Evolutionary conservation across 2,888 invertebrate genomes (phyloP), one percentile per base, ranked within the genome.

Genomic region (Falcaria lacertinaria): DNA sequence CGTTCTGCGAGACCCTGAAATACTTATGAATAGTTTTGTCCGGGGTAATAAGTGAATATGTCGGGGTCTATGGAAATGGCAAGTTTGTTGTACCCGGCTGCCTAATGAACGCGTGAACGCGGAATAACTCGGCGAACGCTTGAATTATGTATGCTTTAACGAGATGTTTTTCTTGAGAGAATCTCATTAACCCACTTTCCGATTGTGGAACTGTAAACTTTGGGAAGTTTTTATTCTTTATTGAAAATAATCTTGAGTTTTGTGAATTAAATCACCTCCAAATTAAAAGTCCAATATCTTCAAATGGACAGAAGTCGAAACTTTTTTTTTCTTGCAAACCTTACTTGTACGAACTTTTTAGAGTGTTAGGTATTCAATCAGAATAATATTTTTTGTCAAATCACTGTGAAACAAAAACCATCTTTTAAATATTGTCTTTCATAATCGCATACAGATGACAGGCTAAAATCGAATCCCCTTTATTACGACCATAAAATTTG

Each of bases 141-240:
- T 88, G 87, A 88, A 89, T 89, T 85, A 89, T 88, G 88, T 87
- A 87, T 87, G 85, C 74, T 84, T 80, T 88, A 89, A 87, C 85
- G 86, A 89, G 87, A 87, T 89, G 89, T 88, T 89, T 89, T 89
- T 88, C 89, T 89, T 87, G 78, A 80, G 72, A 70, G 88, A 87
- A 89, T 89, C 85, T 83, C 86, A 86, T 89, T 89, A 87, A 82
- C 89, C 87, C 80, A 87, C 80, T 84, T 88, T 84, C 77, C 81
- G 84, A 84, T 84, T 87, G 80, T 86, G 79, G 78, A 82, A 85
- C 84, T 86, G 81, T 82, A 82, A 84, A 83, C 79, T 84, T 83
- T 74, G 71, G 69, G 69, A 84, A 85, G 73, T 82, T 82, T 78
- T 74, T 81, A 76, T 78, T 78, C 77, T 75, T 64, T 71, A 74